Base-by-base conservation (phyloP, 2,888 invertebrate species). In the Drosophila borealis region DNA sequence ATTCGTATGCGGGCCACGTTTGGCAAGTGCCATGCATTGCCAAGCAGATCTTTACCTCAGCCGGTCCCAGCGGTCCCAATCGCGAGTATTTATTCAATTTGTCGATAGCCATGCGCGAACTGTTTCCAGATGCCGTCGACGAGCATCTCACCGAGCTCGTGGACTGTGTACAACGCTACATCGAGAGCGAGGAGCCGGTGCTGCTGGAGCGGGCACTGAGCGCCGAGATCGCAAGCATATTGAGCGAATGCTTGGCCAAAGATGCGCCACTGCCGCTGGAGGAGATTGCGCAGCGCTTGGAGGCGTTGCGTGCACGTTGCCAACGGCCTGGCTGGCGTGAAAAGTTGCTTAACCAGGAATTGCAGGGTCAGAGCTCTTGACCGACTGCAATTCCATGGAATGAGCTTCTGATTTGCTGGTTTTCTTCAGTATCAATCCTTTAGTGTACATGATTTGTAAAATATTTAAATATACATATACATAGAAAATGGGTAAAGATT, bases 51-150 rank as follows among this genome's bases (percentile, higher is more conserved):
- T 93, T 94, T 25, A 93, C 92, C 19, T 94, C 95, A 13, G 93
- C 93, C 17, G 99, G 99, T 0, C 96, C 97, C 0, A 98, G 98
- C 91, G 99, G 99, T 0, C 92, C 95, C 0, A 99, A 99, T 92
- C 95, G 95, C 42, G 99, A 99, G 86, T 99, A 99, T 93, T 94
- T 99, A 0, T 96, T 96, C 83, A 96, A 96, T 82, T 93, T 98
- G 74, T 97, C 96, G 0, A 92, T 95, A 48, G 94, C 96, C 0
- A 96, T 98, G 96, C 93, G 96, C 64, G 91, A 93, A 44, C 93
- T 98, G 33, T 96, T 95, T 34, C 96, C 97, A 0, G 94, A 95
- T 13, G 94, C 95, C 0, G 78, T 94, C 2, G 98, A 98, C 89
- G 93, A 95, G 0, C 98, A 98, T 93, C 93, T 98, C 3, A 96